Base-by-base conservation (phyloP, 2,797 vertebrate species). In the Argentina silus region DNA sequence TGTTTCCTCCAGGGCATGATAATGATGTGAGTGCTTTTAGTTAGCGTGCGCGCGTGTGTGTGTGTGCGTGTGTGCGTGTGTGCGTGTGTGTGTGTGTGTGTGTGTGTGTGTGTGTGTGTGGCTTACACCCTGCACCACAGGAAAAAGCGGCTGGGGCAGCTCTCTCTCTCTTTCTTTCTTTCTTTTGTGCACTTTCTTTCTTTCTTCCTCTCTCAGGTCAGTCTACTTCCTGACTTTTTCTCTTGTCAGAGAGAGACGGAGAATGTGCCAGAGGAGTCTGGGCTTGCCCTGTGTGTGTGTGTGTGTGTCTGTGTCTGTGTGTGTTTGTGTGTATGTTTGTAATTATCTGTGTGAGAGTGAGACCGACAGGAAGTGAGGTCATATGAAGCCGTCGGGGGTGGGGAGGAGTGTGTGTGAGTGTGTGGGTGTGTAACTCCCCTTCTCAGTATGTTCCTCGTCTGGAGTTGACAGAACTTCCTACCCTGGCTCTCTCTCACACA, bases 91-190 rank as follows among this genome's bases (percentile, higher is more conserved):
- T 77, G 67, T 63, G 5, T 17, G 27, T 69, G 15, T n/a, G 48
- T 68, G 51, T 68, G 7, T 43, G 9, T 21, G 14, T 59, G n/a
- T 8, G 55, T 55, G 4, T 27, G 27, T 48, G 79, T 36, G 56
- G 17, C 7, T 42, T 75, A 70, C 17, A 80, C 74, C 81, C 82
- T 84, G 85, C 44, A 81, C 73, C 77, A 86, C 90, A 89, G 88
- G 90, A 92, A 88, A 89, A 91, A 84, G 90, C 89, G 83, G 91
- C 86, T 76, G 43, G 79, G 85, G 81, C 78, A 80, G 87, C 83
- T 89, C 74, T 75, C 67, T 76, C 63, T 47, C 27, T 63, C 9
- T 57, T 9, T 42, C 12, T 48, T 12, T 60, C 2, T 44, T 15
- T 48, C 11, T 61, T 72, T 77, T 72, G 11, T 15, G n/a, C n/a